Evolutionary conservation across 1,140 invertebrate genomes (phyloP), one percentile per base, ranked within the genome.

Genomic region (Carcinoscorpius rotundicauda): DNA sequence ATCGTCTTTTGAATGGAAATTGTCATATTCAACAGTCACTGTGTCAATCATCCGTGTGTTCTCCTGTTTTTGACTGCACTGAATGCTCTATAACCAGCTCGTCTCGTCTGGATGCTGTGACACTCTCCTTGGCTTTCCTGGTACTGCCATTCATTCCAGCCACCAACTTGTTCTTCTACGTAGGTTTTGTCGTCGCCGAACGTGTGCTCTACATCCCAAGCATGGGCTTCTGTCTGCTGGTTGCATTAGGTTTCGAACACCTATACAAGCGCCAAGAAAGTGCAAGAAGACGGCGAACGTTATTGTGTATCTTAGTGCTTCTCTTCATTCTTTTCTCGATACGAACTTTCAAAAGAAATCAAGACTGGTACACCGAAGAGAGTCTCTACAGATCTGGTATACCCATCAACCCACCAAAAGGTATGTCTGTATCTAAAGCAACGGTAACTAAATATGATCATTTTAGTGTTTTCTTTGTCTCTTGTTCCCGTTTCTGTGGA

Each of bases 121-220:
- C 60, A 9, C 61, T 71, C 48, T 49, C 60, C n/a, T 49, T 88
- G 73, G 83, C 86, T 64, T 85, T 97, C 73, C 82, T 94, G 73
- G 84, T 87, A 61, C 77, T 97, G 64, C 91, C 94, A 52, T 97
- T 97, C 77, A 79, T 97, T 69, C 94, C 94, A 55, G 93, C 94
- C 48, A 88, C 88, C 66, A 97, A 97, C 81, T 77, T 82, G 52
- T 78, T 82, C 66, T 96, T 97, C 80, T 95, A 96, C 73, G 93
- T 98, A 61, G 95, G 94, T 8, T 97, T 97, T 76, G 93, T 97
- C 53, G 89, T 97, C 8, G 95, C 94, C 56, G 94, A 97, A 78
- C 81, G 95, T 67, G 87, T 98, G 59, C 81, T 97, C 48, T 98
- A 98, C 77, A 82, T 95, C 72, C 94, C 94, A 49, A 96, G 92